Percentiles rank a stretch among this genome's conserved stretches.
phyloP scores from a whole-genome alignment of 2,888 invertebrate genomes.

The Nymphalis polychloros region DNA sequence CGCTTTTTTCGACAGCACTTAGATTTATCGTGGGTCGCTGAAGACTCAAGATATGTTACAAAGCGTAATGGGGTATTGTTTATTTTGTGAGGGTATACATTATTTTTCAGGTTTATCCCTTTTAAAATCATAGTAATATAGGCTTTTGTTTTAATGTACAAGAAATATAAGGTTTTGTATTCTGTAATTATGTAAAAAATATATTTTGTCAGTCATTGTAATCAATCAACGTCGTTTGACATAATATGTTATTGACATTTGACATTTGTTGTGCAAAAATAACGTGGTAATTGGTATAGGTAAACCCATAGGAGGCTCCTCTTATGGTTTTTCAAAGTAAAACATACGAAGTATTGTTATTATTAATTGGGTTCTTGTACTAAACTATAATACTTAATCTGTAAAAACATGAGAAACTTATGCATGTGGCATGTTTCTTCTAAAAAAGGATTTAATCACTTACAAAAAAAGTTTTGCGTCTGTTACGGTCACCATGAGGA shows the following conservation, averaged over 20 bases:
- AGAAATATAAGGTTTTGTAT: too few relatives aligned
- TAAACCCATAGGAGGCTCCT: neutral
- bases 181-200: too few relatives aligned
- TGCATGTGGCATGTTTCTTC: slow-evolving; percentile 61
- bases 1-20: too few relatives aligned
- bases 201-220: too few relatives aligned
- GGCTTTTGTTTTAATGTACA: too few relatives aligned
- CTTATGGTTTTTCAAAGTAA: neutral
- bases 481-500: slow-evolving; percentile 65
- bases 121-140: too few relatives aligned
- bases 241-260: neutral
- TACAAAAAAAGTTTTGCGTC: slow-evolving; percentile 50
- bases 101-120: too few relatives aligned
- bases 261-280: slow-evolving; percentile 7
- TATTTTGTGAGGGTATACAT: too few relatives aligned
- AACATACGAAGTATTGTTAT: neutral
- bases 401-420: slow-evolving; percentile 64
- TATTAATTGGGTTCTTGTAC: too few relatives aligned
- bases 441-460: slow-evolving; percentile 49
- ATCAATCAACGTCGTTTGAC: neutral
- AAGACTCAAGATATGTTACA: too few relatives aligned
- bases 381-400: slow-evolving; percentile 5
- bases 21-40: too few relatives aligned
- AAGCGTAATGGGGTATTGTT: too few relatives aligned
- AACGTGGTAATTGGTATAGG: slow-evolving; percentile 17